Evolutionary conservation across 2,797 vertebrate genomes (phyloP).

Genomic region (Squalus acanthias): DNA sequence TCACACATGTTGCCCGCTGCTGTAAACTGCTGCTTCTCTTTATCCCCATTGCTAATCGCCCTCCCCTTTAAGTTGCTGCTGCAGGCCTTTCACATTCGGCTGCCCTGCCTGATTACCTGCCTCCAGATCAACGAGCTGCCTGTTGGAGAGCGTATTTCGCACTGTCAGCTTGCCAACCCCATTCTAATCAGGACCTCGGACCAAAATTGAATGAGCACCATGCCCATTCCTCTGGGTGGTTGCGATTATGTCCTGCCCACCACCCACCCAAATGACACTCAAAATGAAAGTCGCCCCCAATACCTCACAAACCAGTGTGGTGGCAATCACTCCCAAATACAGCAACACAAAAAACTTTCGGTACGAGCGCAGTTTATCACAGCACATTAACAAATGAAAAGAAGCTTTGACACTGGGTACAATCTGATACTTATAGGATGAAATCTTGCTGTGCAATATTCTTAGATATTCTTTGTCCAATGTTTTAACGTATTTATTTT

Average conservation of each 20-base stretch:
- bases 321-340: background rate
- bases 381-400: background rate
- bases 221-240: background rate
- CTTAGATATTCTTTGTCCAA: background rate
- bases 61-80: background rate
- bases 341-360: background rate
- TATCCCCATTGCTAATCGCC: background rate
- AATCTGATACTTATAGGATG: background rate
- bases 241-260: background rate
- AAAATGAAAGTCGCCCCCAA: background rate
- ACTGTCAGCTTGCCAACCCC: background rate
- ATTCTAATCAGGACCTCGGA: background rate
- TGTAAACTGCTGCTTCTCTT: background rate
- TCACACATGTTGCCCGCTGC: background rate
- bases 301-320: background rate
- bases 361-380: background rate
- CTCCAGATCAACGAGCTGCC: background rate
- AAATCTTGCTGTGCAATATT: background rate
- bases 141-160: background rate
- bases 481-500: constrained; percentile 20
- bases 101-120: background rate
- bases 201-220: background rate
- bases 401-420: background rate
- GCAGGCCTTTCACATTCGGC: background rate
- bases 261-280: background rate